Base-by-base conservation (phyloP, 2,888 invertebrate species). In the Oeneis ivallda region DNA sequence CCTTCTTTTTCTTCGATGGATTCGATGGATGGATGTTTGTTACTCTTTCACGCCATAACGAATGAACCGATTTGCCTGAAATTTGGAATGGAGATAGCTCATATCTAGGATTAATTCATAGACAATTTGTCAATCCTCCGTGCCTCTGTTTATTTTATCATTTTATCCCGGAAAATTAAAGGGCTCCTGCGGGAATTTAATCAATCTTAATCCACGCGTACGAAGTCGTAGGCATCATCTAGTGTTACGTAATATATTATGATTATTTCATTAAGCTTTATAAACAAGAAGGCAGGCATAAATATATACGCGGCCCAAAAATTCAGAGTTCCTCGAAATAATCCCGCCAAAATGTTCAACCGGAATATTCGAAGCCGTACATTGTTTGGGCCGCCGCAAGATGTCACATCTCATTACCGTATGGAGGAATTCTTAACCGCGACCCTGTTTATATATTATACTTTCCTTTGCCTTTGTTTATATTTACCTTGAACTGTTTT, bases 351-450 rank as follows among this genome's bases (percentile, higher is more conserved):
- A 66, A 64, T 64, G 64, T 61, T 62, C 19, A n/a, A 34, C 47
- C 1, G 17, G 13, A 53, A 57, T 52, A 52, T 45, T 64, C 62
- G 54, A 52, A 61, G 56, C 59, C 62, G 32, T 59, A 67, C 62
- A 67, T 66, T 69, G 70, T 67, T 70, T 62, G 64, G 49, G 63
- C 60, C 45, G 58, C 68, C 71, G 47, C 75, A 80, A 76, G 62
- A 68, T 57, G 70, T 74, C 74, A 75, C 71, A 73, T 77, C 79
- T 84, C 81, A 82, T 83, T 84, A 83, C 74, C 71, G 76, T 78
- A 76, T 62, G 53, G 39, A 47, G 47, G 58, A 39, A 58, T 58
- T 62, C 61, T 50, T 52, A 50, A 61, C 61, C 41, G 13, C 61
- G 32, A 61, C 37, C 61, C 52, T 52, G 52, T 61, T 61, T 61